A percentile compares a stretch with the other conserved stretches of the same genome.
Conservation (phyloP, 2,113 vertebrate species). For the Rhadina sibilatrix region DNA sequence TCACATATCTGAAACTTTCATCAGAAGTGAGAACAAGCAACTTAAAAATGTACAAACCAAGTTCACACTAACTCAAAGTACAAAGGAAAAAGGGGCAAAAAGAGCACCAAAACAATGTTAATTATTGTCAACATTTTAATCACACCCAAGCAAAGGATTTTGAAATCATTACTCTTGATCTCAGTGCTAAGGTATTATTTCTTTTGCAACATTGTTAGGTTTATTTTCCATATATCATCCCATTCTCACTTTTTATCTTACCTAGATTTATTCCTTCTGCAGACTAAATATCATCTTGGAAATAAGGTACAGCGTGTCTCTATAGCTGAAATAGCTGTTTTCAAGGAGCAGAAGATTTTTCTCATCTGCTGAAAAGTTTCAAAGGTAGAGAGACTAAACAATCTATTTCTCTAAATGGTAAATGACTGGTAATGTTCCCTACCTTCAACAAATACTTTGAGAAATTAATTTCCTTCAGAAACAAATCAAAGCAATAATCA, state of each 20-base stretch:
- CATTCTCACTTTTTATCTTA: not conserved
- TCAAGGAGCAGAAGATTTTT: not conserved
- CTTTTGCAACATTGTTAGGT: not conserved
- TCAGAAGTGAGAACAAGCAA: not conserved
- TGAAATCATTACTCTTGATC: not conserved
- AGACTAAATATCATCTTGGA: not conserved
- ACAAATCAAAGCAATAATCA: not conserved
- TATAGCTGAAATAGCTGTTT: not conserved
- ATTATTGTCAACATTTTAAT: conserved; percentile 28
- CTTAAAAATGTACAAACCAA: not conserved
- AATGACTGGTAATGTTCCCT: not conserved
- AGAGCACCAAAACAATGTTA: not conserved
- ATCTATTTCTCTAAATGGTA: not conserved
- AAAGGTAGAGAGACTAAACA: not conserved
- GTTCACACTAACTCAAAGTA: not conserved
- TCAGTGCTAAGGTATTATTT: not conserved
- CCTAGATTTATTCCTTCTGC: not conserved
- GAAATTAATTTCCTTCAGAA: not conserved
- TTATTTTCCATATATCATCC: not conserved
- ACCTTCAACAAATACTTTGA: not conserved
- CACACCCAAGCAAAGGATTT: not conserved
- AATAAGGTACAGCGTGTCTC: not conserved
- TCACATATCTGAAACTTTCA: not conserved
- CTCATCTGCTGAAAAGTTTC: not conserved
- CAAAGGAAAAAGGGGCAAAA: not conserved